Evolutionary conservation across 2,888 invertebrate species (phyloP).

Genomic region (Latrodectus elegans): DNA sequence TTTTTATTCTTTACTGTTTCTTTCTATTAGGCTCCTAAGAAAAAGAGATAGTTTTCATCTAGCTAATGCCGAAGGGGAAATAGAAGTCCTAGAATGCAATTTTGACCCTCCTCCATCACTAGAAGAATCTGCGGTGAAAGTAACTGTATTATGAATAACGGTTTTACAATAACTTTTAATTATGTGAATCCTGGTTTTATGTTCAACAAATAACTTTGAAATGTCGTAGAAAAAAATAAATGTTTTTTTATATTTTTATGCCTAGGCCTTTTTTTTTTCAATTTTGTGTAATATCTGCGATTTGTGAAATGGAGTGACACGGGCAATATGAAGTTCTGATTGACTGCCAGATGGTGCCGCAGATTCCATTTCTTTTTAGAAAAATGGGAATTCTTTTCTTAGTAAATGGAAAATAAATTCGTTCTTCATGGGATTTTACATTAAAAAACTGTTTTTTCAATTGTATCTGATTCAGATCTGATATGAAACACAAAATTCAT

Average conservation of each 20-base stretch:
- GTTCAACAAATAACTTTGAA: conserved; percentile 20
- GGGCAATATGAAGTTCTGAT: conserved; percentile 9
- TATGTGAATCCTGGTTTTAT: conserved; percentile 3
- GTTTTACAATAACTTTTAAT: conserved; percentile 13
- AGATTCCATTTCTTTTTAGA: too few species aligned
- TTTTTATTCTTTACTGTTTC: too few species aligned
- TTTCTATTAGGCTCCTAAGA: conserved; percentile 38
- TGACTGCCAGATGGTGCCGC: conserved; percentile 27
- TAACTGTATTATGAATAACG: conserved; percentile 61
- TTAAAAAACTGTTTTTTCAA: too few species aligned
- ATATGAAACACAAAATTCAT: too few species aligned
- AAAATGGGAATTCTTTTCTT: too few species aligned
- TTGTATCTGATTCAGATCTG: too few species aligned
- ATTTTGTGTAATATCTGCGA: conserved; percentile 6
- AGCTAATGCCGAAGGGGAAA: conserved; percentile 66
- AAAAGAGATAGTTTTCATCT: conserved; percentile 66
- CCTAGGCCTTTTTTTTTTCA: conserved; percentile 13
- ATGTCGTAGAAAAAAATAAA: conserved; percentile 45
- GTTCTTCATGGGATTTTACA: too few species aligned
- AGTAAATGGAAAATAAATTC: too few species aligned
- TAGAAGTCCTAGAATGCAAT: conserved; percentile 66
- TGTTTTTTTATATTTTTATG: conserved; percentile 57
- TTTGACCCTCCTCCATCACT: conserved; percentile 41
- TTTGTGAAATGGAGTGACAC: conserved; percentile 23
- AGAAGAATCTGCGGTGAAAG: conserved; percentile 65